These are phyloP conservation scores for Falco naumanni DNA, from an alignment of 2,797 vertebrate species.

Conservation along the genomic window DNA sequence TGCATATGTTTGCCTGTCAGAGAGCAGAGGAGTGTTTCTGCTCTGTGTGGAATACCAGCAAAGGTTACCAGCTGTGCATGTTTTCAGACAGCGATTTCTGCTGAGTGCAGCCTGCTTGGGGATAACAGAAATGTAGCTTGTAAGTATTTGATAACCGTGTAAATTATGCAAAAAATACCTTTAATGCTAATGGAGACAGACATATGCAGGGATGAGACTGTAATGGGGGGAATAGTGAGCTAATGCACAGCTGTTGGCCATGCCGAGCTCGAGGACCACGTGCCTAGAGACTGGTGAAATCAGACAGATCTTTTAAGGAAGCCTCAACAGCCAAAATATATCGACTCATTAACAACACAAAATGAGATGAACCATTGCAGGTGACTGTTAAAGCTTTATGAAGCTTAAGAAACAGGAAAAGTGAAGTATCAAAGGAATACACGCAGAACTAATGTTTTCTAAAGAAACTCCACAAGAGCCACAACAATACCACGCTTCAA, in stretches of 20 bases:
- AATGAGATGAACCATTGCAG: not conserved
- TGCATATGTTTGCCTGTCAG: constrained; percentile 46
- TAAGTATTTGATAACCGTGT: constrained; percentile 47
- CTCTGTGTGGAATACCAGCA: constrained; percentile 56
- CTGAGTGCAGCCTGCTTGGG: constrained; percentile 29
- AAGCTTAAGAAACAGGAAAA: not conserved
- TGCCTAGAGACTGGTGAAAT: not conserved
- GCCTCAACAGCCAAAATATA: not conserved
- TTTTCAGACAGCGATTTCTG: constrained; percentile 48
- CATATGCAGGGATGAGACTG: not conserved
- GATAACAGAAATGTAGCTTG: constrained; percentile 17
- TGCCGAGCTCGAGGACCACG: fast-evolving
- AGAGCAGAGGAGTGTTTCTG: constrained; percentile 1
- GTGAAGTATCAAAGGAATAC: not conserved
- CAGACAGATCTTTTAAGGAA: not conserved
- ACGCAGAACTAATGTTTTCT: not conserved
- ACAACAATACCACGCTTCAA: not conserved
- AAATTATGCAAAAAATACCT: constrained; percentile 49
- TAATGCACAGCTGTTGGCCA: not conserved
- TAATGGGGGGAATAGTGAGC: not conserved
- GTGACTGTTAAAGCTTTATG: not conserved
- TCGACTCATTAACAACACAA: not conserved
- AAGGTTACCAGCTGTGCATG: constrained; percentile 66
- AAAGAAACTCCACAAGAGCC: not conserved
- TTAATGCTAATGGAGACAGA: constrained; percentile 14